Percentiles rank a stretch among this genome's conserved stretches.
Conservation (phyloP, 2,797 vertebrate species). For the Epinephelus awoara region DNA sequence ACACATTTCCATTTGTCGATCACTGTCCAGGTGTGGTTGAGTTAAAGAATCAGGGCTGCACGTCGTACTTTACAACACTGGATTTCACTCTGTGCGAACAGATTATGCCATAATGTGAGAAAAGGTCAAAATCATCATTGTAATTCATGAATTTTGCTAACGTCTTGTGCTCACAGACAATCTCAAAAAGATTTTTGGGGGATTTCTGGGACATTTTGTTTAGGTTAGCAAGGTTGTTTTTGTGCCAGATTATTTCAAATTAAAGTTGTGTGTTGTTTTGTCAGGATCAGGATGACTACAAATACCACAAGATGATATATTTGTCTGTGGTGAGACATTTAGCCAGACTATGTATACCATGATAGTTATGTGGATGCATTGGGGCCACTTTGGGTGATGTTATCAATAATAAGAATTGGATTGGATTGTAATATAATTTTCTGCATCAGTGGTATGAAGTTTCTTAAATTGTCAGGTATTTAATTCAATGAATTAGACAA, state of each 20-base stretch:
- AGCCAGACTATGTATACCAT: too few relatives aligned
- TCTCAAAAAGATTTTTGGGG: too few relatives aligned
- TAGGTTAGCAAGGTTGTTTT: background rate
- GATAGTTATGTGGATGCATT: too few relatives aligned
- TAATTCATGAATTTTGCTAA: background rate
- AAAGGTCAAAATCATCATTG: background rate
- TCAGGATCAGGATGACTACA: background rate
- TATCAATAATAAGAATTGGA: background rate
- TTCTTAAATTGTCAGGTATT: background rate
- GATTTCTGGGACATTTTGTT: background rate
- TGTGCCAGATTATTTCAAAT: background rate
- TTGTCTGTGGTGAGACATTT: background rate
- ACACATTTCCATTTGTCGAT: slow-evolving; percentile 27
- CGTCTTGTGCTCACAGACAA: background rate
- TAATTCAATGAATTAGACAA: background rate
- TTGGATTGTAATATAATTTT: background rate
- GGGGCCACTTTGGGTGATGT: too few relatives aligned
- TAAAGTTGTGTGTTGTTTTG: background rate
- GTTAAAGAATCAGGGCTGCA: background rate
- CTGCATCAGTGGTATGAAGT: background rate
- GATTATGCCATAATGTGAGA: background rate
- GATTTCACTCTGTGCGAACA: background rate
- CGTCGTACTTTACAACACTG: background rate
- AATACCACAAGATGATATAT: background rate
- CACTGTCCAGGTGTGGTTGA: slow-evolving; percentile 3